Percentiles rank a stretch among this genome's conserved stretches.
Evolutionary conservation across 2,113 vertebrate genomes (phyloP).

Genomic region (Vanacampus margaritifer): DNA sequence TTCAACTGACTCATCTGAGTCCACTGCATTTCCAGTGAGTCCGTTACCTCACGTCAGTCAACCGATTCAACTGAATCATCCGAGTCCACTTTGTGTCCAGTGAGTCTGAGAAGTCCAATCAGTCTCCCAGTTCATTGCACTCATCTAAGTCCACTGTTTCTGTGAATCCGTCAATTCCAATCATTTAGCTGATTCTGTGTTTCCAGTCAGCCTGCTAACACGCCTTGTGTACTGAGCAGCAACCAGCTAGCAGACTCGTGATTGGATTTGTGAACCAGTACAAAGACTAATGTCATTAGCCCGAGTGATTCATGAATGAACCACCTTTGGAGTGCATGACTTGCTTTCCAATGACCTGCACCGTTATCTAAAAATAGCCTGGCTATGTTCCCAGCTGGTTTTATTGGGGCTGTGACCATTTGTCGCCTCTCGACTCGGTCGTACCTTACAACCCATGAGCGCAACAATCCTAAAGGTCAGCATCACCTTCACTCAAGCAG

Average conservation of each 20-base stretch:
- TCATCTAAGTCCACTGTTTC: background rate
- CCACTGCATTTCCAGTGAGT: background rate
- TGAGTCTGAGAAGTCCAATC: background rate
- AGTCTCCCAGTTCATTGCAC: background rate
- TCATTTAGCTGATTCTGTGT: background rate
- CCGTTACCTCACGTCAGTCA: background rate
- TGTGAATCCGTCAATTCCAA: background rate
- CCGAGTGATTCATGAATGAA: background rate
- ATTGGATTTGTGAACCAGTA: background rate
- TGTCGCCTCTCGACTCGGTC: conserved; percentile 37
- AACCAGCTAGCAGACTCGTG: background rate
- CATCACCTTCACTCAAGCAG: conserved; percentile 62
- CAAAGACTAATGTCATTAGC: background rate
- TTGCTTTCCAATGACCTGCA: conserved; percentile 41
- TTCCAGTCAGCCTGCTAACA: background rate
- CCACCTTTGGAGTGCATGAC: background rate
- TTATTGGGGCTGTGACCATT: conserved; percentile 52
- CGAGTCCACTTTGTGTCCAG: background rate
- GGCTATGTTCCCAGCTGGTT: conserved; percentile 37
- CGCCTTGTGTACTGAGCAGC: background rate
- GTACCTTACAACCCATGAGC: conserved; percentile 26
- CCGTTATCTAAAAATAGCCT: conserved; percentile 43
- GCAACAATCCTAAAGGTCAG: conserved; percentile 50
- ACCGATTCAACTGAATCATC: background rate
- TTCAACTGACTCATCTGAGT: no score